Evolutionary conservation across 2,113 vertebrate genomes (phyloP), one percentile per base, ranked within the genome.

Genomic region (Chaetura pelagica): DNA sequence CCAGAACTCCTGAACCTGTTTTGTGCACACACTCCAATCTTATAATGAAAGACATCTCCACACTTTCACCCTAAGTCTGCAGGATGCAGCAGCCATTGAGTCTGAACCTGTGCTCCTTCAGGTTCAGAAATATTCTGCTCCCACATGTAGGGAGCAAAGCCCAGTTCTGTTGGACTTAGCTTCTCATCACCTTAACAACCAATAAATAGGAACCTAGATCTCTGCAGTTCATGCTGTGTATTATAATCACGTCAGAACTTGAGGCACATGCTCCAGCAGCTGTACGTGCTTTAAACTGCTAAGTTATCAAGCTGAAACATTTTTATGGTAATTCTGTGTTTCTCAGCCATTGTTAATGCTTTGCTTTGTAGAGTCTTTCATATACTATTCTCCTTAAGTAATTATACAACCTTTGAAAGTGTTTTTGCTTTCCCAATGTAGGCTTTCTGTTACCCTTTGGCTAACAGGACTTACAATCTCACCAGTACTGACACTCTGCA

Each of bases 1-100:
- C 38, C 32, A 48, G 22, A 71, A 62, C 9, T 44, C 17, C 57
- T 0, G 0, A 81, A 55, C 0, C 51, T 3, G 3, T 40, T 89
- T 34, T 66, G 29, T 30, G 27, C 3, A 26, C 11, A 54, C 12
- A 23, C 29, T 63, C 22, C 1, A 27, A 3, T 38, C 72, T 59
- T 27, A n/a, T 3, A 20, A 3, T 74, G 59, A 66, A 91, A 75
- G 32, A 49, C n/a, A 62, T 14, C 15, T 61, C 40, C 20, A 42
- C n/a, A 42, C n/a, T 15, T 75, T 91, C 57, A 54, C 22, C 71
- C 34, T 26, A 67, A 13, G 6, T 2, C 7, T 82, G 9, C 57
- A 32, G 38, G 5, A 49, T 52, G 11, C 30, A 14, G 4, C 61
- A 55, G 21, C 6, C 5, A 16, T 23, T 52, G 8, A 4, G n/a